Conservation (phyloP, 2,113 vertebrate species). For the Beaufortia kweichowensis region DNA sequence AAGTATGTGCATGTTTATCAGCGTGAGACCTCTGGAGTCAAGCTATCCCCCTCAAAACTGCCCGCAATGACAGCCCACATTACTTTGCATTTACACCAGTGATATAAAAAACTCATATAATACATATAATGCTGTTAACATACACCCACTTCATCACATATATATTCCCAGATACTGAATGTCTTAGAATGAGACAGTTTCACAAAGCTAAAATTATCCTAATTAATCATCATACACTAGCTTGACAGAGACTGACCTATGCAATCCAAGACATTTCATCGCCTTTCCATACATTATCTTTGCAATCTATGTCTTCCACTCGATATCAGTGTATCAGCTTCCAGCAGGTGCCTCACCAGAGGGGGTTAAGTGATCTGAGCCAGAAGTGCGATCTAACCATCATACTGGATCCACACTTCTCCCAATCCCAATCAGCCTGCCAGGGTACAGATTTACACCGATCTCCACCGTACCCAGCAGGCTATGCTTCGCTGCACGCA, state of each 20-base stretch:
- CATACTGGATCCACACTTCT: background rate
- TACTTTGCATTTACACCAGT: background rate
- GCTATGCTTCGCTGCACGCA: constrained; percentile 28
- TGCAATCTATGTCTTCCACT: background rate
- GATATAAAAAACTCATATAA: background rate
- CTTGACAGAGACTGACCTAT: background rate
- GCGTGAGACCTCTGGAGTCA: constrained; percentile 13
- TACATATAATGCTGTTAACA: background rate
- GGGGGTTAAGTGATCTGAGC: constrained; percentile 49
- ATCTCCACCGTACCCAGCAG: constrained; percentile 27
- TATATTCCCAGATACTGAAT: background rate
- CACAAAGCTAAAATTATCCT: background rate
- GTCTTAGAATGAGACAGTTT: background rate
- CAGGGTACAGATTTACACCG: background rate
- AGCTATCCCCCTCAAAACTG: background rate
- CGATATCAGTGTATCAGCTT: constrained; percentile 60
- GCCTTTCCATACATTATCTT: background rate
- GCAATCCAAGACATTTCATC: background rate
- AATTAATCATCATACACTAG: background rate
- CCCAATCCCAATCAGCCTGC: constrained; percentile 46
- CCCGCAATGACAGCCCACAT: constrained; percentile 15
- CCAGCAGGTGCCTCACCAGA: constrained; percentile 34
- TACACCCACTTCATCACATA: constrained; percentile 12
- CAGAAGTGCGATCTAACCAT: constrained; percentile 26
- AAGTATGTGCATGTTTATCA: constrained; percentile 34